Evolutionary conservation across 2,797 vertebrate genomes (phyloP).

Genomic region (Scolopax rusticola): DNA sequence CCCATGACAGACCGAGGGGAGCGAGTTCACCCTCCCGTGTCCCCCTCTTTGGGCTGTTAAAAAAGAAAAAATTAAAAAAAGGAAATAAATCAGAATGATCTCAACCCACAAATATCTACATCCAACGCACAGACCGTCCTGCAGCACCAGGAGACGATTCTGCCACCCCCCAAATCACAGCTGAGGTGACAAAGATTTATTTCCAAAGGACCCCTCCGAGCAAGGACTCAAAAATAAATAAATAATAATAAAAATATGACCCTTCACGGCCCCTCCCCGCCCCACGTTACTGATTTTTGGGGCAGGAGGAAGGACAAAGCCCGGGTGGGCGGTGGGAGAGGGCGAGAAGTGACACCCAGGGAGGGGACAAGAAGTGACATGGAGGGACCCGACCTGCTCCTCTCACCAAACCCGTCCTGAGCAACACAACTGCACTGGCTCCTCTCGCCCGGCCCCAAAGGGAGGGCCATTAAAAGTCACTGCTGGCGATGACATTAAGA

Average conservation of each 20-base stretch:
- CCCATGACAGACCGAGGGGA: rapidly evolving
- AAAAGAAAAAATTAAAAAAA: too few relatives aligned
- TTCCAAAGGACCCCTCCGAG: background rate
- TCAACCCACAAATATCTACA: background rate
- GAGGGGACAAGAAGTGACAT: background rate
- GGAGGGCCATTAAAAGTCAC: background rate
- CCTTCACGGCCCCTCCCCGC: background rate
- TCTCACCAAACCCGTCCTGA: background rate
- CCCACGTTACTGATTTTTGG: rapidly evolving
- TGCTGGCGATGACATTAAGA: background rate
- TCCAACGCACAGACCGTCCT: rapidly evolving
- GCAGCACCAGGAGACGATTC: background rate
- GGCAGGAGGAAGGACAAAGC: background rate
- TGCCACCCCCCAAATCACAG: background rate
- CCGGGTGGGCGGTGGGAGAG: background rate
- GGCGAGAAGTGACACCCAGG: background rate
- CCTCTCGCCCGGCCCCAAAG: too few relatives aligned
- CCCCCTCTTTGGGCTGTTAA: background rate
- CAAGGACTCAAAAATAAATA: background rate
- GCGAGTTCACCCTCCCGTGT: rapidly evolving
- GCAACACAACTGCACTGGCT: constrained; percentile 19
- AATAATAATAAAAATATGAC: background rate
- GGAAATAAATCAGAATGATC: background rate
- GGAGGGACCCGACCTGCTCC: background rate
- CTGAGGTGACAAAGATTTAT: background rate